Conservation (phyloP, 2,888 invertebrate genomes). For the Aphodius sticticus region DNA sequence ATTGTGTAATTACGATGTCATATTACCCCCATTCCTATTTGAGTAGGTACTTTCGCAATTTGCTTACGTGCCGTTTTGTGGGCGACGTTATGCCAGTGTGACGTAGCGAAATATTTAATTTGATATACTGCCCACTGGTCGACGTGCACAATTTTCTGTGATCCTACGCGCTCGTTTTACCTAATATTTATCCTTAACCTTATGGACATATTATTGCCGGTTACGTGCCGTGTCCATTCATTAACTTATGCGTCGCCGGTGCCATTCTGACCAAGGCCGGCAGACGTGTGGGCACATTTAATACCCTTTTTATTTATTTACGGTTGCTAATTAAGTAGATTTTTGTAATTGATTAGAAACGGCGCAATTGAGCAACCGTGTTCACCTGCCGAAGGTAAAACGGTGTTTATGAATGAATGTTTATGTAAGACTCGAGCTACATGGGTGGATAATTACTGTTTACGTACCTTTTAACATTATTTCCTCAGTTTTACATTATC, state of each 20-base stretch:
- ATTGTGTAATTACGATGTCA: not conserved
- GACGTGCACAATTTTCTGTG: constrained; percentile 18
- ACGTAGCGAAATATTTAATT: constrained; percentile 24
- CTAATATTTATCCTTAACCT: constrained; percentile 26
- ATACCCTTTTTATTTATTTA: constrained; percentile 26
- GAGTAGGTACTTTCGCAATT: not conserved
- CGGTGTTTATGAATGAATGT: constrained; percentile 17
- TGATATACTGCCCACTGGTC: constrained; percentile 21
- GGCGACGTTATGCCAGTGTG: constrained; percentile 8
- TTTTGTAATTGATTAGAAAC: constrained; percentile 22
- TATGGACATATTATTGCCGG: constrained; percentile 15
- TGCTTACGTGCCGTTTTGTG: not conserved
- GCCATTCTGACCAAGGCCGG: constrained; percentile 18
- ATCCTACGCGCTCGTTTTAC: constrained; percentile 23
- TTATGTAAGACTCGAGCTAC: not conserved
- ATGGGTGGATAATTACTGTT: not conserved
- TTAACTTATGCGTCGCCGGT: constrained; percentile 12
- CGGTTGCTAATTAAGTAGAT: constrained; percentile 22
- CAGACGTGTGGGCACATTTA: constrained; percentile 12
- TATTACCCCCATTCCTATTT: not conserved
- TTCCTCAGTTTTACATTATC: not conserved
- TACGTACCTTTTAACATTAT: not conserved
- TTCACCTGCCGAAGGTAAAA: constrained; percentile 17
- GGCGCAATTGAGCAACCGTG: constrained; percentile 19
- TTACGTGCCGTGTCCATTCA: constrained; percentile 23